Base-by-base conservation (phyloP, 2,113 vertebrate species). In the Pelvicachromis taeniatus region DNA sequence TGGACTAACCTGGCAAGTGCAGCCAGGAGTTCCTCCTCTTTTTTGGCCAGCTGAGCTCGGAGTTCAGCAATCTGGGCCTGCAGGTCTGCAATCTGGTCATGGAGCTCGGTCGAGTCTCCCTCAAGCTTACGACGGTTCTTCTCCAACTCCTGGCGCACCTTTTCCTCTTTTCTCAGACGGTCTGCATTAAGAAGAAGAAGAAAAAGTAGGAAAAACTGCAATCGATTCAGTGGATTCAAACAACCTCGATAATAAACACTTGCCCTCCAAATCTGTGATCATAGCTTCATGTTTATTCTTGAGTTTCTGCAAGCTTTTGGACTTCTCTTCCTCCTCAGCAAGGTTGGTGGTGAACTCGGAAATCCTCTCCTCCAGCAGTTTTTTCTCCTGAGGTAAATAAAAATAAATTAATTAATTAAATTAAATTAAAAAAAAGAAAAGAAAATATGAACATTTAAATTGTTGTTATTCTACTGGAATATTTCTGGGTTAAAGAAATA, bases 281-380 rank as follows among this genome's bases (percentile, higher is more conserved):
- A 99, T 98, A 10, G 99, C 97, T 91, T 99, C 99, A 1, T 99
- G 99, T 83, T 99, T 99, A 90, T 98, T 98, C 94, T 99, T 99
- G 38, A 99, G 97, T 93, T 99, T 99, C 87, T 98, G 97, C 31
- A 99, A 95, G 89, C 98, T 99, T 96, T 99, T 99, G 1, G 98
- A 99, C 86, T 99, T 99, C 93, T 99, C 98, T 59, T 99, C 99
- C 88, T 99, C 99, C 83, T 99, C 99, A 17, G 97, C 90, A 88
- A 99, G 92, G 88, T 99, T 99, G 2, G 97, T 97, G 87, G 97
- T 98, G 87, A 97, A 98, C 92, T 99, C 99, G 0, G 97, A 95
- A 87, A 99, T 94, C 70, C 98, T 97, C 38, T 99, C 98, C 92
- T 99, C 99, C 89, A 99, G 54, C 19, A 96, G 95, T 87, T 99